These are phyloP conservation scores for Nesogale talazaci DNA, from an alignment of 2,113 vertebrate species.

Conservation along the genomic window DNA sequence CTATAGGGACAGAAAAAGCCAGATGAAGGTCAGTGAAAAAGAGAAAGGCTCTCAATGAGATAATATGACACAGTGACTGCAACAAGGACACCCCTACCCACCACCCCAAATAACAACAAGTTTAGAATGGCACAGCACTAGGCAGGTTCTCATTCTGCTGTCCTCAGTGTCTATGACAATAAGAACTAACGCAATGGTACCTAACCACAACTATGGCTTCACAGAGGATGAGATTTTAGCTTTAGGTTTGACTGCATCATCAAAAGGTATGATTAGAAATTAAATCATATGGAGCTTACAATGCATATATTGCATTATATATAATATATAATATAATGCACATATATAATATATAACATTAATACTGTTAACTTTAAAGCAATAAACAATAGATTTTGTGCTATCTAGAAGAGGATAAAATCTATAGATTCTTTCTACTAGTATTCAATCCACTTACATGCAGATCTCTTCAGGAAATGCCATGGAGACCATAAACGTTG, in stretches of 20 bases:
- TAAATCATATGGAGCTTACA: conserved; percentile 40
- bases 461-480: neutral
- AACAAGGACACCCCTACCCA: too few relatives aligned
- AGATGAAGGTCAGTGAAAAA: too few relatives aligned
- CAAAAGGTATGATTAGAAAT: conserved; percentile 27
- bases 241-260: conserved; percentile 27
- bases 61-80: too few relatives aligned
- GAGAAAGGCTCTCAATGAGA: too few relatives aligned
- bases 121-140: too few relatives aligned
- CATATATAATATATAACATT: too few relatives aligned
- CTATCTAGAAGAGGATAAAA: neutral
- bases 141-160: neutral
- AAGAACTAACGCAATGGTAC: too few relatives aligned
- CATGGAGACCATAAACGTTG: neutral
- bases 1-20: too few relatives aligned
- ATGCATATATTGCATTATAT: neutral
- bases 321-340: too few relatives aligned
- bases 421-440: neutral
- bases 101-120: too few relatives aligned
- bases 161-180: too few relatives aligned
- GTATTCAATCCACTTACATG: neutral
- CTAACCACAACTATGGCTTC: neutral
- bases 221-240: neutral
- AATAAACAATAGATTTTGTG: neutral
- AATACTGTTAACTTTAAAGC: conserved; percentile 31